These are phyloP conservation scores for Cephus pygmeus DNA, from an alignment of 2,888 invertebrate species.

Conservation along the genomic window DNA sequence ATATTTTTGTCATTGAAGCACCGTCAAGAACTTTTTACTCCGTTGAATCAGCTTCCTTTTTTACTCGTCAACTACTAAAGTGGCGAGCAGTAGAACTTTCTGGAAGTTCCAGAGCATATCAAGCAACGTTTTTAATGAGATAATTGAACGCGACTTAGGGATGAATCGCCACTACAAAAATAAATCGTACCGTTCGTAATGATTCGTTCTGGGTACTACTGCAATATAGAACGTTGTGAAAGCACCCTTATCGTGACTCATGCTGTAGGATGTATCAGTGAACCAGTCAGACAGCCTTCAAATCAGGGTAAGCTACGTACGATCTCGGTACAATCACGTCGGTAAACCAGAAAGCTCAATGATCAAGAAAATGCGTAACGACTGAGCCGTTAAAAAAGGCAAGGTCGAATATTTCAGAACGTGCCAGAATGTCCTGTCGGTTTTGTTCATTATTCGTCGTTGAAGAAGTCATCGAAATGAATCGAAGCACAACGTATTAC, in stretches of 20 bases:
- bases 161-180: neutral
- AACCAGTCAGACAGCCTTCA: neutral
- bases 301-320: neutral
- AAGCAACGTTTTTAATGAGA: neutral
- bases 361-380: neutral
- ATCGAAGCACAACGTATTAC: neutral
- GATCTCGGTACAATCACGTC: neutral
- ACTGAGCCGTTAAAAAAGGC: neutral
- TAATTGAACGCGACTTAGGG: neutral
- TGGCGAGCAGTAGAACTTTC: neutral
- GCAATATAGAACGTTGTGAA: neutral
- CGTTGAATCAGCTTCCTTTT: neutral
- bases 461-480: neutral
- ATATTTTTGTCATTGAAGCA: neutral
- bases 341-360: neutral
- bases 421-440: slow-evolving; percentile 11
- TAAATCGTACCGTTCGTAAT: neutral
- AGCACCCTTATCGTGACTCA: neutral
- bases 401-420: neutral
- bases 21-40: neutral
- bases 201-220: neutral
- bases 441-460: neutral
- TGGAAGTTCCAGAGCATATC: neutral
- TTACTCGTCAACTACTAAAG: neutral
- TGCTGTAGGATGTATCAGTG: neutral